phyloP scores from a whole-genome alignment of 2,888 invertebrate species.

The Aspidiotus destructor region DNA sequence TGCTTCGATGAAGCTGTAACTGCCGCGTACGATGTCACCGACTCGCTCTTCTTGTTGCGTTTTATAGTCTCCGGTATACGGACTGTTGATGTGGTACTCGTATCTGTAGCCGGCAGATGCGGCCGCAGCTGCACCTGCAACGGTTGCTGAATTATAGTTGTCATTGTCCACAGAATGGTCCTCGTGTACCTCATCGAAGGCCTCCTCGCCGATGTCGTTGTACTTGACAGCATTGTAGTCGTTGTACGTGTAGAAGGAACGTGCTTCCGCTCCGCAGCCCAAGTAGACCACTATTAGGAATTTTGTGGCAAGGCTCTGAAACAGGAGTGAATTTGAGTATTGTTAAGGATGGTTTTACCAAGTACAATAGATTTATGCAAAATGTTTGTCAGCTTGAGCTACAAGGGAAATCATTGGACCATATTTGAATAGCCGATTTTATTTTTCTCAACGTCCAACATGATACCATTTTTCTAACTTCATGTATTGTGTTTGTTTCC shows the following conservation, averaged over 20 bases:
- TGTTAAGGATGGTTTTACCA: no score
- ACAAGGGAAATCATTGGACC: no score
- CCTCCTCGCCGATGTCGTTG: background rate
- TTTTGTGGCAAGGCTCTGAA: no score
- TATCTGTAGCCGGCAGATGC: constrained; percentile 37
- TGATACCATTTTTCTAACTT: no score
- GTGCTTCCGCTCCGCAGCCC: background rate
- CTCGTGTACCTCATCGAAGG: constrained; percentile 6
- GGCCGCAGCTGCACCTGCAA: constrained; percentile 35
- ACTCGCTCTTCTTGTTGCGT: constrained; percentile 38
- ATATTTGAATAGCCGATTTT: no score
- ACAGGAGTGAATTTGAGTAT: no score
- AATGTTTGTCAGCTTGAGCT: no score
- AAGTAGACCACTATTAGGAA: no score
- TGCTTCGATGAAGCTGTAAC: constrained; percentile 38
- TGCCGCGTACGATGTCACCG: constrained; percentile 38
- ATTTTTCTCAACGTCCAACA: no score
- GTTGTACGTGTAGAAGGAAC: background rate
- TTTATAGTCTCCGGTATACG: constrained; percentile 38
- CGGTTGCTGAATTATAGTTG: background rate
- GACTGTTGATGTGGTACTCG: constrained; percentile 38
- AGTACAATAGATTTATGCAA: no score
- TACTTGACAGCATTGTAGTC: background rate
- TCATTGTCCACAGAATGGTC: constrained; percentile 7
- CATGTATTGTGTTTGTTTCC: no score